Evolutionary conservation across 2,888 invertebrate genomes (phyloP).

Genomic region (Ectobius pallidus): DNA sequence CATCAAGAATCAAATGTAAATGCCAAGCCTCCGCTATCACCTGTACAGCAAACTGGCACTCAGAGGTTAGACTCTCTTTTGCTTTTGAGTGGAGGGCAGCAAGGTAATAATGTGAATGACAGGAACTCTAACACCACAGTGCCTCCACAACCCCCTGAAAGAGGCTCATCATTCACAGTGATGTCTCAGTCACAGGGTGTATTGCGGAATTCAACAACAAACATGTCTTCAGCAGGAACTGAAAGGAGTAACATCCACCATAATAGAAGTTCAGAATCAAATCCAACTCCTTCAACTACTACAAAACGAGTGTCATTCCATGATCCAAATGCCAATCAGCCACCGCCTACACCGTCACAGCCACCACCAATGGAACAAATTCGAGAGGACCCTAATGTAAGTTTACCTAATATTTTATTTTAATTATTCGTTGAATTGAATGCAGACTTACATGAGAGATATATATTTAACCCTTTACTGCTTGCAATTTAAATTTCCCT

Average conservation of each 20-base stretch:
- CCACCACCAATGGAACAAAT: constrained; percentile 58
- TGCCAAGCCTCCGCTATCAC: background rate
- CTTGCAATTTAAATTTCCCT: too few relatives aligned
- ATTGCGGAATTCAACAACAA: constrained; percentile 51
- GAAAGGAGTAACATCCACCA: constrained; percentile 38
- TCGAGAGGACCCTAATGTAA: constrained; percentile 83
- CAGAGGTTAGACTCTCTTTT: constrained; percentile 47
- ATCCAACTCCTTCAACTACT: constrained; percentile 49
- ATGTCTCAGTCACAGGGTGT: constrained; percentile 71
- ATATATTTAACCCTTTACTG: too few relatives aligned
- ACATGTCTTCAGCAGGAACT: constrained; percentile 37
- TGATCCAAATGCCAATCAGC: constrained; percentile 56
- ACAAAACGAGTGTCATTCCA: constrained; percentile 78
- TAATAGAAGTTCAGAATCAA: constrained; percentile 40
- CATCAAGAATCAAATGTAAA: constrained; percentile 2
- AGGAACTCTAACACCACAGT: background rate
- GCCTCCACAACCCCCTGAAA: constrained; percentile 75
- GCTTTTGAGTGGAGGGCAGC: background rate
- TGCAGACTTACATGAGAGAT: too few relatives aligned
- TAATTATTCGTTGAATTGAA: too few relatives aligned
- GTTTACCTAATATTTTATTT: constrained; percentile 50
- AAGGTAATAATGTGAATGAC: constrained; percentile 9
- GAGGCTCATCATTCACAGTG: constrained; percentile 86
- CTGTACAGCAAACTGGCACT: constrained; percentile 36
- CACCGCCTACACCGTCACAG: constrained; percentile 28